These are phyloP conservation scores for Brachyistius frenatus DNA, from an alignment of 2,113 vertebrate genomes.

Conservation along the genomic window DNA sequence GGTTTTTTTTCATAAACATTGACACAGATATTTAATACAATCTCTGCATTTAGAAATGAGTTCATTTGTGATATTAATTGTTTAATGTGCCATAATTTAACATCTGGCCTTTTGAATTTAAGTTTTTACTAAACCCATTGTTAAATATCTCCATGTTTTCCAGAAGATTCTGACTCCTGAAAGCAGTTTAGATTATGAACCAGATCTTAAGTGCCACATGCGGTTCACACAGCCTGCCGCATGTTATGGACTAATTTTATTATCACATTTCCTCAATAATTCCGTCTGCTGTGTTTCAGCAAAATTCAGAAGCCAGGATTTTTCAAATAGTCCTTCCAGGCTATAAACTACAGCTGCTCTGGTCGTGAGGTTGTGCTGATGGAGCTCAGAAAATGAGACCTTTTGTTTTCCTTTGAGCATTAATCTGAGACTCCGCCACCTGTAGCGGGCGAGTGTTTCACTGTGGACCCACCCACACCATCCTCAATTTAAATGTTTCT, in stretches of 20 bases:
- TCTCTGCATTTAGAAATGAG: background rate
- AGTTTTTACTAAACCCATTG: background rate
- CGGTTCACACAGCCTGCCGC: constrained; percentile 47
- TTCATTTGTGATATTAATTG: background rate
- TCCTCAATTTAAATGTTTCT: constrained; percentile 35
- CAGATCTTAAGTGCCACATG: constrained; percentile 67
- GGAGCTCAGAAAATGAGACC: constrained; percentile 15
- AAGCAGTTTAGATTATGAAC: constrained; percentile 45
- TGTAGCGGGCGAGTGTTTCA: constrained; percentile 25
- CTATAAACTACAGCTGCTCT: constrained; percentile 7
- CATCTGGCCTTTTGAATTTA: constrained; percentile 14
- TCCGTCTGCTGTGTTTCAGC: constrained; percentile 26
- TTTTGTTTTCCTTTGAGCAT: constrained; percentile 46
- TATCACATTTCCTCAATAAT: constrained; percentile 27
- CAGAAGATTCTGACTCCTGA: constrained; percentile 43
- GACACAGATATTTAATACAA: background rate
- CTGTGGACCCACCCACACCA: constrained; percentile 1
- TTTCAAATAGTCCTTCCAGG: background rate
- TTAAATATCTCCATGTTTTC: constrained; percentile 50
- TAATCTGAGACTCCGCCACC: constrained; percentile 32
- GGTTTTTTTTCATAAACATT: background rate
- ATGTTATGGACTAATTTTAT: constrained; percentile 55
- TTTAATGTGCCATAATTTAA: background rate
- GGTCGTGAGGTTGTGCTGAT: constrained; percentile 3
- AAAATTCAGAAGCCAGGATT: constrained; percentile 40